Conservation (phyloP, 2,888 invertebrate genomes). For the Orthonevra nobilis region DNA sequence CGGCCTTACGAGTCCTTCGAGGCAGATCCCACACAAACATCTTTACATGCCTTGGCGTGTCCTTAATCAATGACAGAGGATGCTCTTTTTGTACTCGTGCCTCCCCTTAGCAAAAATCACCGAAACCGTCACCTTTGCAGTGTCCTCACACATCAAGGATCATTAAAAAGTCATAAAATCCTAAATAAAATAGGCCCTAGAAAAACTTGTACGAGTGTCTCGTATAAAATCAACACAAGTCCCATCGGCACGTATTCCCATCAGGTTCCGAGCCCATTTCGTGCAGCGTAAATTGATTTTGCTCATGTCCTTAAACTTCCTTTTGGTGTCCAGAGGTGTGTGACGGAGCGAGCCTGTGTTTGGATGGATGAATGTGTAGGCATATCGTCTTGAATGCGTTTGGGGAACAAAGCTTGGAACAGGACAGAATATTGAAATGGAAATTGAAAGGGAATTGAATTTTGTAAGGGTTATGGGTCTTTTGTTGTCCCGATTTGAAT, state of each 20-base stretch:
- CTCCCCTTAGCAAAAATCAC: no score
- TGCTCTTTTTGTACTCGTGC: no score
- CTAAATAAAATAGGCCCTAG: constrained; percentile 53
- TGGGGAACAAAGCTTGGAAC: not conserved
- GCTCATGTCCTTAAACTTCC: constrained; percentile 25
- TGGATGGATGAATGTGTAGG: no score
- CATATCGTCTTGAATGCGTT: not conserved
- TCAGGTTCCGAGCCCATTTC: constrained; percentile 29
- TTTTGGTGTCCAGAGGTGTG: constrained; percentile 3
- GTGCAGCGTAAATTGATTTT: constrained; percentile 57
- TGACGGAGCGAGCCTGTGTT: no score
- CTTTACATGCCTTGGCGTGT: no score
- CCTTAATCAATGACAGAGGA: no score
- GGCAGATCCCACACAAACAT: no score
- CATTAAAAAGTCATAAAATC: constrained; percentile 63
- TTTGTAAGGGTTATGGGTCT: constrained; percentile 15
- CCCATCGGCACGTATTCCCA: constrained; percentile 56
- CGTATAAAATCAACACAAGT: constrained; percentile 58
- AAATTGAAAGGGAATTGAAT: constrained; percentile 46
- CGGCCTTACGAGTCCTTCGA: no score
- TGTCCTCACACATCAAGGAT: constrained; percentile 5
- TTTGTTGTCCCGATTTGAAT: constrained; percentile 25
- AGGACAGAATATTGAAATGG: constrained; percentile 6
- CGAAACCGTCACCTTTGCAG: not conserved
- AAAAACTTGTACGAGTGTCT: constrained; percentile 49